Conservation (phyloP, 2,113 vertebrate species). For the Myrmecophaga tridactyla region DNA sequence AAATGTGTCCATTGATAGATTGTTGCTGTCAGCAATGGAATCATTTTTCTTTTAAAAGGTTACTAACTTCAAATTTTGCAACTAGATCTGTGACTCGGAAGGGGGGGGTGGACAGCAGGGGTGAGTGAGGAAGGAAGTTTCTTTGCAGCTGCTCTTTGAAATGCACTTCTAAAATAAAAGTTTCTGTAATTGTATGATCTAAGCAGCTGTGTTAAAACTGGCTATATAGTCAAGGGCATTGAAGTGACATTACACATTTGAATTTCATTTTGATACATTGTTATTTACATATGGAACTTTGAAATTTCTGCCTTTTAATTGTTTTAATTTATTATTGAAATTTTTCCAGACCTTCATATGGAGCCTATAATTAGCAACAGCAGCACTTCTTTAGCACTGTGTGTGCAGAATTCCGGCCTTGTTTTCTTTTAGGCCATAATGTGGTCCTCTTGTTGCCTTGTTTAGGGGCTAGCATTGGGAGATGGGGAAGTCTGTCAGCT, state of each 20-base stretch:
- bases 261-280: slow-evolving; percentile 66
- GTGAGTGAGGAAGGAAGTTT: slow-evolving; percentile 4
- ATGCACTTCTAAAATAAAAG: slow-evolving; percentile 58
- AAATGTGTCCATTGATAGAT: not conserved
- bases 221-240: slow-evolving; percentile 27
- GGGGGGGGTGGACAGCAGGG: not conserved
- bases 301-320: slow-evolving; percentile 76
- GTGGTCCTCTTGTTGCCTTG: slow-evolving; percentile 19
- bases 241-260: slow-evolving; percentile 64
- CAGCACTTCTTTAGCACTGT: slow-evolving; percentile 27
- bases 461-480: not conserved
- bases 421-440: not conserved
- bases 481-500: not conserved
- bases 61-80: slow-evolving; percentile 51
- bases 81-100: not conserved
- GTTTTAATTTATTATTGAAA: slow-evolving; percentile 75
- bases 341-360: slow-evolving; percentile 64
- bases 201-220: slow-evolving; percentile 59
- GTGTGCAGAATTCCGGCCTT: not conserved
- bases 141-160: slow-evolving; percentile 45
- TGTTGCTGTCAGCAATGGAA: not conserved
- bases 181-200: slow-evolving; percentile 27
- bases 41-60: slow-evolving; percentile 26
- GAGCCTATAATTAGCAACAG: slow-evolving; percentile 52
- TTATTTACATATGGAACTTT: slow-evolving; percentile 68